Evolutionary conservation across 2,113 vertebrate genomes (phyloP).

Genomic region (Henicopernis longicauda): DNA sequence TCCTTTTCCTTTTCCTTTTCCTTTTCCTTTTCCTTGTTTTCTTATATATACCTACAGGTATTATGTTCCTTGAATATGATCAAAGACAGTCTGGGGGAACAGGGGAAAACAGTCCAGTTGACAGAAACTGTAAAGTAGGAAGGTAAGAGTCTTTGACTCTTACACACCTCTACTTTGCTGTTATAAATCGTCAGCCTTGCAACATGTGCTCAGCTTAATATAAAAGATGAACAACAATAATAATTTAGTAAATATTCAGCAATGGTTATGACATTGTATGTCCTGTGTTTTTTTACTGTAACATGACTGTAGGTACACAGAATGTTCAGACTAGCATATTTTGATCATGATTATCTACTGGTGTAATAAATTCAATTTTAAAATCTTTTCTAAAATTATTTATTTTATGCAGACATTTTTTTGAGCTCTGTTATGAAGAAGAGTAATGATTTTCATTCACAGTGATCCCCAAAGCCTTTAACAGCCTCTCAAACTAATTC

Average conservation of each 20-base stretch:
- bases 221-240: not conserved
- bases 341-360: not conserved
- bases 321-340: not conserved
- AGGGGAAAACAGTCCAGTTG: not conserved
- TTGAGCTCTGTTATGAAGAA: not conserved
- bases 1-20: not conserved
- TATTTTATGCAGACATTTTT: not conserved
- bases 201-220: not conserved
- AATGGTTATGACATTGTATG: rapidly evolving
- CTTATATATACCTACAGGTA: not conserved
- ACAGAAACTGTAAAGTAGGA: not conserved
- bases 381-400: not conserved
- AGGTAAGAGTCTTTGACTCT: not conserved
- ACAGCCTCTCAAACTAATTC: not conserved
- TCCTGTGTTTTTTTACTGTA: not conserved
- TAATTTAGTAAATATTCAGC: not conserved
- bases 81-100: not conserved
- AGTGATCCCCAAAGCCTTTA: not conserved
- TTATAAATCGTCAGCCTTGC: not conserved
- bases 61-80: not conserved
- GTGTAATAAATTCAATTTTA: not conserved
- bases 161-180: not conserved
- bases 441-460: not conserved
- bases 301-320: not conserved
- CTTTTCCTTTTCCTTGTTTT: not conserved